Evolutionary conservation across 2,797 vertebrate genomes (phyloP).

Genomic region (Iguana delicatissima): DNA sequence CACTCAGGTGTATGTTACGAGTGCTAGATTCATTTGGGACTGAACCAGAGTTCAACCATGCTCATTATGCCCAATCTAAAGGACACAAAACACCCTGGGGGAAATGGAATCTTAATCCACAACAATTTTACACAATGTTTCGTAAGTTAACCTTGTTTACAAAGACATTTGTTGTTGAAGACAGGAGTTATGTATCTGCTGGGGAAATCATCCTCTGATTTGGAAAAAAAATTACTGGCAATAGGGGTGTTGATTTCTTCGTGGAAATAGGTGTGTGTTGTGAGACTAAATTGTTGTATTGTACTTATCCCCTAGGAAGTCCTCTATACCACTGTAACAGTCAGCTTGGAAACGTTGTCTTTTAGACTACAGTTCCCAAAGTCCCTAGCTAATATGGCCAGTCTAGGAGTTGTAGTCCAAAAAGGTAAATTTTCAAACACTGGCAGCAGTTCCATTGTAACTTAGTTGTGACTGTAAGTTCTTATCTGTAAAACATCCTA

Average conservation of each 20-base stretch:
- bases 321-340: too few relatives aligned
- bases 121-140: constrained; percentile 99
- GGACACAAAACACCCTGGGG: constrained; percentile 99
- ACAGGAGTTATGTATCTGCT: constrained; percentile 12
- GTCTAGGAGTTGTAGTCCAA: too few relatives aligned
- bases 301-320: too few relatives aligned
- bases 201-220: not conserved
- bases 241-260: not conserved
- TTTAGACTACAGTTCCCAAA: too few relatives aligned
- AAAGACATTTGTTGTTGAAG: constrained; percentile 4
- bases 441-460: not conserved
- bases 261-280: not conserved
- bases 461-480: not conserved
- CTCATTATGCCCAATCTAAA: constrained; percentile 97
- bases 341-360: too few relatives aligned
- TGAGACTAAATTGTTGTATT: too few relatives aligned
- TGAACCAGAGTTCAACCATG: constrained; percentile 98
- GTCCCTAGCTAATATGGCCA: too few relatives aligned
- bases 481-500: not conserved
- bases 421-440: too few relatives aligned
- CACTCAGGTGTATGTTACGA: constrained; percentile 93
- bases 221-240: not conserved
- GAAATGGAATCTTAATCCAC: constrained; percentile 99
- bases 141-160: constrained; percentile 86
- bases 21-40: constrained; percentile 98